Conservation (phyloP, 2,888 invertebrate species). For the Euzophera pinguis region DNA sequence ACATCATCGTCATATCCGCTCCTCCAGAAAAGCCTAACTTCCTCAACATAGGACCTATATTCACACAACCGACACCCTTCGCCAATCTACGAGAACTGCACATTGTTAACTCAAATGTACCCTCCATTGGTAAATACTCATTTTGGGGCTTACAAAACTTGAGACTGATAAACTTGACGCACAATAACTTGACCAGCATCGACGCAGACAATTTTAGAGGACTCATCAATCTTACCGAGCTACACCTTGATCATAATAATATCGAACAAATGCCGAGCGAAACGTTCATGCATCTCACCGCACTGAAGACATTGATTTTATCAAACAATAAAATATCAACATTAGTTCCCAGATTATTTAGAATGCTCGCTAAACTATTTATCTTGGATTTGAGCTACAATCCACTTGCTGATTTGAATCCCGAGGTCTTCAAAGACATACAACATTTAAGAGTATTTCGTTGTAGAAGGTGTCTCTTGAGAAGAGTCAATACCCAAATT, state of each 20-base stretch:
- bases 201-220: slow-evolving; percentile 88
- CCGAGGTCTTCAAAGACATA: slow-evolving; percentile 88
- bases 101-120: slow-evolving; percentile 85
- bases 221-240: slow-evolving; percentile 84
- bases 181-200: slow-evolving; percentile 86
- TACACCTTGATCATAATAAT: slow-evolving; percentile 86
- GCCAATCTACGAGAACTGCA: slow-evolving; percentile 83
- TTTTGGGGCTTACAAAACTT: slow-evolving; percentile 88
- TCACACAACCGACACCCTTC: slow-evolving; percentile 75
- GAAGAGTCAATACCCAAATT: slow-evolving; percentile 87
- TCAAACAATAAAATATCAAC: slow-evolving; percentile 83
- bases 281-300: slow-evolving; percentile 86
- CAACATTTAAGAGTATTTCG: slow-evolving; percentile 85
- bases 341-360: slow-evolving; percentile 86
- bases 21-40: slow-evolving; percentile 81
- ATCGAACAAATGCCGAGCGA: slow-evolving; percentile 88
- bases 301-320: slow-evolving; percentile 83
- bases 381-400: slow-evolving; percentile 88
- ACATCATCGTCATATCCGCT: slow-evolving; percentile 84
- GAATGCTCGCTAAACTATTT: slow-evolving; percentile 85
- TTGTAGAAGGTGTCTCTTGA: slow-evolving; percentile 85
- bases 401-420: slow-evolving; percentile 85
- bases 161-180: slow-evolving; percentile 82
- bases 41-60: slow-evolving; percentile 86
- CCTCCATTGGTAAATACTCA: slow-evolving; percentile 87